Conservation (phyloP, 2,113 vertebrate genomes). For the Eonycteris spelaea region DNA sequence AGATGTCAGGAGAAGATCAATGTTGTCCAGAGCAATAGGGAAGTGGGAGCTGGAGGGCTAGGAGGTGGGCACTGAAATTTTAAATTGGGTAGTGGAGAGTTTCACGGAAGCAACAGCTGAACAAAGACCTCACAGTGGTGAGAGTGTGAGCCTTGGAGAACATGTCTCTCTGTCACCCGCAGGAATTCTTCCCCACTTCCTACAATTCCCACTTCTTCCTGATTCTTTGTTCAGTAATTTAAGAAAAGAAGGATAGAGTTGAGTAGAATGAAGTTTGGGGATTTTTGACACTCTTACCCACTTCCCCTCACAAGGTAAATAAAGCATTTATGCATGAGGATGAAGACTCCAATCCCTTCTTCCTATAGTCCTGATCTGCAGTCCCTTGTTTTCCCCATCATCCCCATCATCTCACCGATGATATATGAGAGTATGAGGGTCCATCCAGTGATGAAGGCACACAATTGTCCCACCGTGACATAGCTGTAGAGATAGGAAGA, state of each 20-base stretch:
- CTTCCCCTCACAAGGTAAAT: background rate
- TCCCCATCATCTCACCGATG: slow-evolving; percentile 83
- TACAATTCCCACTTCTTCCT: background rate
- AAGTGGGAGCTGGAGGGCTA: background rate
- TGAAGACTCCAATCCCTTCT: background rate
- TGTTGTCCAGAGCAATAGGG: background rate
- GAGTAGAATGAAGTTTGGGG: background rate
- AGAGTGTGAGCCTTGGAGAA: no score
- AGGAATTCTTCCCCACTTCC: background rate
- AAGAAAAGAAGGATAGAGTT: background rate
- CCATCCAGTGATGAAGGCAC: slow-evolving; percentile 95
- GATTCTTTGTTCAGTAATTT: background rate
- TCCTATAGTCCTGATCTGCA: background rate
- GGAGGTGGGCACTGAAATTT: background rate
- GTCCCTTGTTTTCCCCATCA: accelerated
- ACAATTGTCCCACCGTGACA: slow-evolving; percentile 93
- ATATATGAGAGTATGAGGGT: slow-evolving; percentile 95
- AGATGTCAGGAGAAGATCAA: background rate
- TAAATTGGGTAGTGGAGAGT: background rate
- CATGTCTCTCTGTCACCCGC: background rate
- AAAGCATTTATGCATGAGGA: accelerated
- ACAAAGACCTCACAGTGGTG: background rate
- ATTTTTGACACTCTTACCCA: background rate
- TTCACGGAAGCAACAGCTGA: background rate
- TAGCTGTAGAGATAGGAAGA: slow-evolving; percentile 96